Conservation (phyloP, 2,113 vertebrate genomes). For the Hippocampus comes region DNA sequence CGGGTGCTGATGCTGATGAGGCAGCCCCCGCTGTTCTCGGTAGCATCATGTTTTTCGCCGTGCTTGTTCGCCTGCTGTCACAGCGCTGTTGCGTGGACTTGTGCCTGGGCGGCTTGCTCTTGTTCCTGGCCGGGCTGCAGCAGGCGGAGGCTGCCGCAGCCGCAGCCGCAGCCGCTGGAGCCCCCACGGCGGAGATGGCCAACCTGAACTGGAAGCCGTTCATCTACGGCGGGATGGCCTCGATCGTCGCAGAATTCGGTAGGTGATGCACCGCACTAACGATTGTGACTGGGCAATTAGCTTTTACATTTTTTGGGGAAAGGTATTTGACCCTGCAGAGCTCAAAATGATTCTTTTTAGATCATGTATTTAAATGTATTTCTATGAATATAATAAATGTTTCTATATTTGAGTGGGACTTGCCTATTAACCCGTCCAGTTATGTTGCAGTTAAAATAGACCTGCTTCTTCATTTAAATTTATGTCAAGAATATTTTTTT, state of each 20-base stretch:
- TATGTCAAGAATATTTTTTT: too few relatives aligned
- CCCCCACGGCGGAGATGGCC: conserved; percentile 78
- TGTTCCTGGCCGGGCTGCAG: conserved; percentile 75
- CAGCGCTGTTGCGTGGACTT: conserved; percentile 66
- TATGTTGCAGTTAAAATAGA: too few relatives aligned
- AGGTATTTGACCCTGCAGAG: neutral
- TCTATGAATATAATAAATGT: too few relatives aligned
- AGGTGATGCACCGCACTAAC: conserved; percentile 46
- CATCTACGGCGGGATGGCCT: conserved; percentile 93
- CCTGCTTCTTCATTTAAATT: too few relatives aligned
- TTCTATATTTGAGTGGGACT: too few relatives aligned
- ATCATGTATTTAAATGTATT: too few relatives aligned
- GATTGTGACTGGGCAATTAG: too few relatives aligned
- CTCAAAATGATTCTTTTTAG: too few relatives aligned
- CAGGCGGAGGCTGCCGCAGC: conserved; percentile 68
- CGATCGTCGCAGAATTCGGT: conserved; percentile 95
- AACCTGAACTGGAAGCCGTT: conserved; percentile 94
- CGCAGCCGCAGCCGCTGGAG: neutral
- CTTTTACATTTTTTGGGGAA: neutral
- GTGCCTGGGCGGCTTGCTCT: conserved; percentile 57
- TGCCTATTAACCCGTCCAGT: too few relatives aligned
- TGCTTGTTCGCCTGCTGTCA: conserved; percentile 57
- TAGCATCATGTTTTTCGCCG: conserved; percentile 44
- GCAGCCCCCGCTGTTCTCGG: conserved; percentile 6
- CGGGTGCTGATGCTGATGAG: conserved; percentile 65